A percentile compares a stretch with the other conserved stretches of the same genome.
phyloP scores from a whole-genome alignment of 1,140 invertebrate species.

The Chrysopa pallens region DNA sequence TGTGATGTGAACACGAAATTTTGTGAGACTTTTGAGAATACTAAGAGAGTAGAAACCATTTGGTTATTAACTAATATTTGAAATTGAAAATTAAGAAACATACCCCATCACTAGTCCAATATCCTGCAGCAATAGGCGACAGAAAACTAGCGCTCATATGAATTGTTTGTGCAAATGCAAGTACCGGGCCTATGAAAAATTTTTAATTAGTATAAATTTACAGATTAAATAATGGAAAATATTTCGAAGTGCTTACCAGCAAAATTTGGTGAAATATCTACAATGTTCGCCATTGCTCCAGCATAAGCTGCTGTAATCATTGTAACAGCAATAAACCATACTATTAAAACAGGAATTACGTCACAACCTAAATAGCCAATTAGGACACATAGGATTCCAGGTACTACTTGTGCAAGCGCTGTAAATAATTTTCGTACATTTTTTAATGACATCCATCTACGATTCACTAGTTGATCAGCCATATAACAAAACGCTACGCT shows the following conservation, averaged over 20 bases:
- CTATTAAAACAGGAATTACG: constrained; percentile 32
- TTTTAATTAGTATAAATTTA: background rate
- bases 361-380: constrained; percentile 48
- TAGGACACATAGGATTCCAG: constrained; percentile 40
- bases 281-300: constrained; percentile 57
- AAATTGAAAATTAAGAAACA: constrained; percentile 10
- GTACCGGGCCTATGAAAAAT: constrained; percentile 32
- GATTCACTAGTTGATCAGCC: constrained; percentile 40
- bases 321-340: constrained; percentile 53
- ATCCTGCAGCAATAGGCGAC: constrained; percentile 40
- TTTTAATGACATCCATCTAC: constrained; percentile 36
- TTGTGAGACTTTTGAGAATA: background rate
- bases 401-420: constrained; percentile 47
- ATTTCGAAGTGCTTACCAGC: constrained; percentile 23
- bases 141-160: constrained; percentile 57
- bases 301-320: constrained; percentile 53
- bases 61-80: background rate
- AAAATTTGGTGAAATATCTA: constrained; percentile 54
- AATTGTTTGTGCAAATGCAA: constrained; percentile 57
- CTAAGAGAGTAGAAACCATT: background rate
- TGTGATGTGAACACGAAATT: background rate
- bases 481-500: constrained; percentile 51
- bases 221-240: background rate
- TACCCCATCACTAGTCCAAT: constrained; percentile 31
- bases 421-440: constrained; percentile 51